Evolutionary conservation across 1,140 invertebrate species (phyloP), one percentile per base, ranked within the genome.

Genomic region (Sminthurides bifidus): DNA sequence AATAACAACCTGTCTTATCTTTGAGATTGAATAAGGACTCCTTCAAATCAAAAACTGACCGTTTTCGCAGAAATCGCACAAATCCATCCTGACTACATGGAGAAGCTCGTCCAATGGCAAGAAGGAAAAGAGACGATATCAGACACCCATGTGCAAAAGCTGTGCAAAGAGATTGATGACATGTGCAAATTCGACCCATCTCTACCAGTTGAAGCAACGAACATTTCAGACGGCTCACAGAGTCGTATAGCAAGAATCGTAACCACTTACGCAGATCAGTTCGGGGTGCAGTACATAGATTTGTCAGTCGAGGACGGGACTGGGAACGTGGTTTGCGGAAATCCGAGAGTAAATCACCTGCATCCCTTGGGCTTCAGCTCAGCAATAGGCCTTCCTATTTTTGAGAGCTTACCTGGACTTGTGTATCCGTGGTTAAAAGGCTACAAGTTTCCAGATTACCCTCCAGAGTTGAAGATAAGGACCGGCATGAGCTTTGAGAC

Each of bases 361-460:
- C 49, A 52, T 52, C 49, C 49, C 2, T 38, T 52, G 3, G 49
- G 49, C 2, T 52, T 31, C 33, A 52, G 31, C 29, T 6, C 37
- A 37, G 21, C 6, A 5, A 27, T 52, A 4, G 49, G 49, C 10
- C 21, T 38, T 52, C 3, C 3, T 14, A n/a, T 38, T 6, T 12
- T 14, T 37, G 49, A 21, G 17, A 24, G 17, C 40, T 14, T n/a
- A 26, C 5, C 3, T 21, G 19, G 29, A 12, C 2, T 52, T 15
- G 4, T 12, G 26, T 23, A 21, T 17, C 3, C 5, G 3, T 3
- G 6, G 10, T 21, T 40, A 19, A 12, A 21, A 14, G 2, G 33
- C 19, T 19, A 23, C 10, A 15, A 5, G n/a, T 52, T 52, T 40
- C 31, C 31, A 21, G 2, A 6, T 37, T 52, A 15, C 4, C 31